Conservation (phyloP, 2,888 invertebrate species). For the Carabus problematicus region DNA sequence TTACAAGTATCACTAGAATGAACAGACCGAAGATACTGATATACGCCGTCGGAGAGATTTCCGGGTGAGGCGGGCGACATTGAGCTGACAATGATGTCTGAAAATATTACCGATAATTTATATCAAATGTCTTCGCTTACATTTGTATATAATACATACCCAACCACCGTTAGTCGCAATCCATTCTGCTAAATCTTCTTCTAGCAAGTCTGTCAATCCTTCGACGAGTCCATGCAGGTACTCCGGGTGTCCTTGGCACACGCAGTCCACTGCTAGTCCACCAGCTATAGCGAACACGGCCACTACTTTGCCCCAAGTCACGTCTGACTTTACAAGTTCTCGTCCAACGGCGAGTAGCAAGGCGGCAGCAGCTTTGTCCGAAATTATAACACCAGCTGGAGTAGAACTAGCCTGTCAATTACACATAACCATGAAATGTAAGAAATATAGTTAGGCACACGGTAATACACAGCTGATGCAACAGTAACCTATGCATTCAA, state of each 20-base stretch:
- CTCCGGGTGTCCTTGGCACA: slow-evolving; percentile 77
- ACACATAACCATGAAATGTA: slow-evolving; percentile 42
- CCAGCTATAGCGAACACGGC: slow-evolving; percentile 84
- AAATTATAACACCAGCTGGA: slow-evolving; percentile 60
- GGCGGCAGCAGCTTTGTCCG: slow-evolving; percentile 68
- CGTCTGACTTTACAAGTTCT: slow-evolving; percentile 74
- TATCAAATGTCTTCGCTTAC: background rate
- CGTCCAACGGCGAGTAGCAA: slow-evolving; percentile 74
- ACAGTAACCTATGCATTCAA: no score
- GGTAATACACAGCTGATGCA: no score
- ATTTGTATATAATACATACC: slow-evolving; percentile 62
- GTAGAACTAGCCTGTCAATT: slow-evolving; percentile 64
- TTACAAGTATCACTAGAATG: slow-evolving; percentile 25
- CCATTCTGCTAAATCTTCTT: slow-evolving; percentile 77
- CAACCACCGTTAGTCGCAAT: slow-evolving; percentile 86
- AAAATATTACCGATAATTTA: background rate
- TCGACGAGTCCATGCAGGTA: slow-evolving; percentile 79
- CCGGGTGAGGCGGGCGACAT: slow-evolving; percentile 57
- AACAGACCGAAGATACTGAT: slow-evolving; percentile 34
- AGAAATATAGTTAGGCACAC: no score
- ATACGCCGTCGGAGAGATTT: slow-evolving; percentile 50
- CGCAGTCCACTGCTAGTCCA: slow-evolving; percentile 81
- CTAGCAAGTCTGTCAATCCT: slow-evolving; percentile 76
- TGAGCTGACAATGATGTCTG: slow-evolving; percentile 58
- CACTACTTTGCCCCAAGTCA: slow-evolving; percentile 83